Evolutionary conservation across 2,113 vertebrate genomes (phyloP).

Genomic region (Micronycteris hirsuta): DNA sequence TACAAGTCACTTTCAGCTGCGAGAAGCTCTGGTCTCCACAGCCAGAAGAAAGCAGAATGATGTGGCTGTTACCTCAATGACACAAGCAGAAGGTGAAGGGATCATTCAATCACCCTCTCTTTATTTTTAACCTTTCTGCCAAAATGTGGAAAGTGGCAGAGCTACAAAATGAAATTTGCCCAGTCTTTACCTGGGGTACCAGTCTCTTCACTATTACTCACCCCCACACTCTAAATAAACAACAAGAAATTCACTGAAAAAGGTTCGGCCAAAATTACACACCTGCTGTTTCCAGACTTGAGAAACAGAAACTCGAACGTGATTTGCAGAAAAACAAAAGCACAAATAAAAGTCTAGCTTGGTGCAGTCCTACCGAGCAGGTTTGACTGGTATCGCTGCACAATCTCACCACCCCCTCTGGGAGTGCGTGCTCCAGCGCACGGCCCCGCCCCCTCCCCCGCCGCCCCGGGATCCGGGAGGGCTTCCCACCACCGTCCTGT

Average conservation of each 20-base stretch:
- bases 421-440: background rate
- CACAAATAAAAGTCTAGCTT: background rate
- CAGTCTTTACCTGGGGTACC: background rate
- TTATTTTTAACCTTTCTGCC: background rate
- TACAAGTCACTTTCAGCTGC: background rate
- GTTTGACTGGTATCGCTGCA: background rate
- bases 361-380: background rate
- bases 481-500: slow-evolving; percentile 28
- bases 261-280: background rate
- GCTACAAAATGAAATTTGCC: background rate
- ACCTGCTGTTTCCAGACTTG: slow-evolving; percentile 9
- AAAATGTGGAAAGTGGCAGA: background rate
- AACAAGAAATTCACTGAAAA: slow-evolving; percentile 19
- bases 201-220: background rate
- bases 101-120: background rate
- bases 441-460: background rate
- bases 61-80: background rate
- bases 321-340: slow-evolving; percentile 53
- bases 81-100: background rate
- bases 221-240: background rate
- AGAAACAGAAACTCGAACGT: slow-evolving; percentile 34
- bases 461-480: background rate
- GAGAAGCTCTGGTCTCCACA: background rate
- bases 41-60: background rate
- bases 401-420: background rate